Base-by-base conservation (phyloP, 2,113 vertebrate species). In the Ageneiosus marmoratus region DNA sequence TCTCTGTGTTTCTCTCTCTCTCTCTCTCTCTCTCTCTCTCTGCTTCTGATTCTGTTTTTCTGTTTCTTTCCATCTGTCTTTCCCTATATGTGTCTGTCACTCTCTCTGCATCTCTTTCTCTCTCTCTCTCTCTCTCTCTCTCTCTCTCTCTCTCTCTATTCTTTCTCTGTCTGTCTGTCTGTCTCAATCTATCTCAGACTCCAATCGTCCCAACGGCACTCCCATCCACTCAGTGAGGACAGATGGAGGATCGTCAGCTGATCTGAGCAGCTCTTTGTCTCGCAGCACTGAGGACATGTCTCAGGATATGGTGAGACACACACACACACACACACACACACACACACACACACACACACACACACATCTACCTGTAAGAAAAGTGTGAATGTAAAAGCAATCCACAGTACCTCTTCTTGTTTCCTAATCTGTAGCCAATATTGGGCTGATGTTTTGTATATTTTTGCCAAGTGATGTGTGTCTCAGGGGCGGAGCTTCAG, bases 191-290 rank as follows among this genome's bases (percentile, higher is more conserved):
- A 67, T 94, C 95, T 27, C 95, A 88, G 96, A 96, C 85, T 95
- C 92, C 53, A 89, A 94, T 88, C 90, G 51, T 41, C 92, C 67
- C 85, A 93, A 89, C 90, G 94, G 86, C 88, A 93, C 88, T 81
- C 88, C 88, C 6, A 75, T 55, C 12, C 86, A 85, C 48, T 77
- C 82, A 0, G 90, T 90, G n/a, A 95, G 93, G 27, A 93, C 93
- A 0, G 95, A 95, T 69, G 93, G 91, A 13, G 92, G 89, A 0
- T 93, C 81, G 0, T 96, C 95, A 32, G 94, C 95, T 13, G 96
- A 96, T 65, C 93, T 95, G 80, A 95, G 94, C 91, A 98, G 96
- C 91, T 96, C 94, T 0, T 90, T 94, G 11, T 97, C 96, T 15
- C 96, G 93, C 83, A 97, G 95, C 41, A 93, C 79, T 0, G 96